Evolutionary conservation across 2,797 vertebrate genomes (phyloP).

Genomic region (Pipistrellus pygmaeus): DNA sequence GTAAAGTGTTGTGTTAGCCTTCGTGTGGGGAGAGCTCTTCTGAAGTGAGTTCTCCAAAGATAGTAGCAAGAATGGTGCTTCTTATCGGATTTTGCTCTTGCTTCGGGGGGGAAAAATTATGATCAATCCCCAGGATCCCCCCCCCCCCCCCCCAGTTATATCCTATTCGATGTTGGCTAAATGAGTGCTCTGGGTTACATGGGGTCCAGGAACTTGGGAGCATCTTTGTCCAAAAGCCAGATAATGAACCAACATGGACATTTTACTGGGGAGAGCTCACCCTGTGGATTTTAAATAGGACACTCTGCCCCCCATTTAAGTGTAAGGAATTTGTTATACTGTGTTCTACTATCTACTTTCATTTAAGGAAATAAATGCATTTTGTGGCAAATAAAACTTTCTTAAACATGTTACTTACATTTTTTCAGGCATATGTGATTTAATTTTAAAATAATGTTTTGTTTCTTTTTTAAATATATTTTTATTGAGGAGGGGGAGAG

Average conservation of each 20-base stretch:
- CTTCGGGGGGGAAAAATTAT: too few species aligned
- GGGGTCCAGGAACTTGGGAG: not conserved
- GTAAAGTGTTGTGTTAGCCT: not conserved
- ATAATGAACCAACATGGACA: not conserved
- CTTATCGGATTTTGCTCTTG: not conserved
- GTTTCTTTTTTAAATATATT: too few species aligned
- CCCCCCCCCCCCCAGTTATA: not conserved
- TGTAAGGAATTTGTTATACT: not conserved
- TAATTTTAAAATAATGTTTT: constrained; percentile 19
- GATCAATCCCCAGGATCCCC: too few species aligned
- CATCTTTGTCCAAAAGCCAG: not conserved
- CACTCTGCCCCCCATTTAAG: not conserved
- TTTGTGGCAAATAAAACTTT: constrained; percentile 35
- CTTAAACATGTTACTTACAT: constrained; percentile 87
- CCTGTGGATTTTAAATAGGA: not conserved
- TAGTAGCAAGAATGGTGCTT: not conserved
- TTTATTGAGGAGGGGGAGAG: too few species aligned
- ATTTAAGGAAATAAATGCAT: constrained; percentile 2
- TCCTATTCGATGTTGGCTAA: constrained; percentile 5
- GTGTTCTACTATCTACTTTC: not conserved
- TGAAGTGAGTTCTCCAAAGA: not conserved
- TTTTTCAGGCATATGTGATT: constrained; percentile 84
- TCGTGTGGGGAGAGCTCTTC: not conserved
- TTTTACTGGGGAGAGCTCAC: not conserved
- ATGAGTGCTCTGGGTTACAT: not conserved